Evolutionary conservation across 2,888 invertebrate genomes (phyloP).

Genomic region (Papilio demoleus): DNA sequence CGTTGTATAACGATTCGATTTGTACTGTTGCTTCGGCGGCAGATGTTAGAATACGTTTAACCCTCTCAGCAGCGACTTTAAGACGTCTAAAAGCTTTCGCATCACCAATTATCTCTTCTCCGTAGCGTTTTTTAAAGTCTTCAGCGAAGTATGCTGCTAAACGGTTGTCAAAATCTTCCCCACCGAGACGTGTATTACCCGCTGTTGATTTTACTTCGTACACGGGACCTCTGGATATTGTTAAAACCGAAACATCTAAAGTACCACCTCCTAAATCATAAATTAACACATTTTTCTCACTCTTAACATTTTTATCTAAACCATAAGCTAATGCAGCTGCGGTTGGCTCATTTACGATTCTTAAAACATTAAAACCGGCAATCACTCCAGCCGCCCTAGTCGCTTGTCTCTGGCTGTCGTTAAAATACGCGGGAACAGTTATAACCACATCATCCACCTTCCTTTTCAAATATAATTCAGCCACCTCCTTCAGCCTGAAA

Average conservation of each 20-base stretch:
- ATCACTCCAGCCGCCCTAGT: conserved; percentile 62
- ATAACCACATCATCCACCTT: conserved; percentile 66
- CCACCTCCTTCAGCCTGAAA: conserved; percentile 66
- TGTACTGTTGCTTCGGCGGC: conserved; percentile 57
- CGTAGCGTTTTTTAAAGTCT: conserved; percentile 62
- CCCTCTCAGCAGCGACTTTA: conserved; percentile 63
- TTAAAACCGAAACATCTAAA: conserved; percentile 66
- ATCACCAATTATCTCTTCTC: conserved; percentile 54
- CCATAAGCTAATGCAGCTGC: conserved; percentile 71
- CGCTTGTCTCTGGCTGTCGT: conserved; percentile 66
- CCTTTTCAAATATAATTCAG: conserved; percentile 60
- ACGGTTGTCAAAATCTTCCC: conserved; percentile 72
- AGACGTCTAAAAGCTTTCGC: conserved; percentile 57
- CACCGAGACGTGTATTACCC: conserved; percentile 64
- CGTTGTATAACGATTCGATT: conserved; percentile 59
- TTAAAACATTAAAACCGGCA: conserved; percentile 65
- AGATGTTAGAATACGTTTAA: conserved; percentile 61
- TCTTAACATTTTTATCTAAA: conserved; percentile 53
- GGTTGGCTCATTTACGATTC: conserved; percentile 68
- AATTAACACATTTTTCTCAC: conserved; percentile 59
- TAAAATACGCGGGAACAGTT: conserved; percentile 72
- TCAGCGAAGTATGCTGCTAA: conserved; percentile 65
- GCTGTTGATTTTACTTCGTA: conserved; percentile 67
- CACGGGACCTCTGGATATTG: conserved; percentile 55
- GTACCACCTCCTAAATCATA: conserved; percentile 73